phyloP scores from a whole-genome alignment of 2,113 vertebrate species.

The Onychostoma macrolepis region DNA sequence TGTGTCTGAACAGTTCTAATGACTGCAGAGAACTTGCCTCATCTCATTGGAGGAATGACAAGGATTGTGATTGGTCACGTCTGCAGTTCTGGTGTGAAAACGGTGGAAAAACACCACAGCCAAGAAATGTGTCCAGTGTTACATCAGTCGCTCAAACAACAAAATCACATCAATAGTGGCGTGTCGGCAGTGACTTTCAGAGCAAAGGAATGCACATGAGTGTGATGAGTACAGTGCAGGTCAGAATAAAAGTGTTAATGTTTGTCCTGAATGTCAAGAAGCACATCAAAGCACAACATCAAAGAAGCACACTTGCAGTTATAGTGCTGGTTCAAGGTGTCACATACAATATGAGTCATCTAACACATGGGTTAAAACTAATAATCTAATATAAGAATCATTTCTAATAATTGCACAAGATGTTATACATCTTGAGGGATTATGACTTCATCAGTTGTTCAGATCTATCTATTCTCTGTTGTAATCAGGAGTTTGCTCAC shows the following conservation, averaged over 20 bases:
- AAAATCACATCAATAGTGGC: background rate
- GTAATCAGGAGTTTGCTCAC: background rate
- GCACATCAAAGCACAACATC: background rate
- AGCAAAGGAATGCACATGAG: background rate
- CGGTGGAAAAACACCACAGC: constrained; percentile 37
- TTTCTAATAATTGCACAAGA: background rate
- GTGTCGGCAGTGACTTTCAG: background rate
- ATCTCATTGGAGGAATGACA: constrained; percentile 26
- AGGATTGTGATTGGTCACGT: constrained; percentile 49
- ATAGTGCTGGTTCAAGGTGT: too few relatives aligned
- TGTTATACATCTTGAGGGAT: background rate
- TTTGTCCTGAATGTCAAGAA: background rate
- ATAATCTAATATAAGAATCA: background rate
- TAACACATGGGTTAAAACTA: background rate
- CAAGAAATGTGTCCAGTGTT: constrained; percentile 19
- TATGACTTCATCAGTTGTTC: background rate
- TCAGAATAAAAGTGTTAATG: background rate
- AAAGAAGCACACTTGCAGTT: background rate
- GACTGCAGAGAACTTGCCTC: background rate
- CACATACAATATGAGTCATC: background rate
- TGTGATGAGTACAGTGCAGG: background rate
- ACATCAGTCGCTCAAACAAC: constrained; percentile 8
- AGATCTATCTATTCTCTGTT: background rate
- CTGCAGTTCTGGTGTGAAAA: constrained; percentile 53
- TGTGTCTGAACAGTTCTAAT: background rate